Evolutionary conservation across 2,888 invertebrate species (phyloP), one percentile per base, ranked within the genome.

Genomic region (Lasius platythorax): DNA sequence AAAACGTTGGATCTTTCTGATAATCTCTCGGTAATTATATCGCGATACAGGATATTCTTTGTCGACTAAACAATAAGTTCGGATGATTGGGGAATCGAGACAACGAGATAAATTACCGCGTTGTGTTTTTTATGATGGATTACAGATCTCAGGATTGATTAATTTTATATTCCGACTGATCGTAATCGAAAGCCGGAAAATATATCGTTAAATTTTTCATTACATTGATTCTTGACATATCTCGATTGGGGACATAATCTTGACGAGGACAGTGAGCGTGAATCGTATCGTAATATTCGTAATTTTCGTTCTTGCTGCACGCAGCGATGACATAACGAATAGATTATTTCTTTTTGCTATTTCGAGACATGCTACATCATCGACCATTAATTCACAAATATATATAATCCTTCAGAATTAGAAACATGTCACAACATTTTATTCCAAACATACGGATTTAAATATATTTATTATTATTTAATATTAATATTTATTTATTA

Each of bases 341-440:
- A 18, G 53, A 28, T 78, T 78, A 56, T 68, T 78, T 56, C 23
- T 78, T 78, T 78, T 56, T n/a, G 56, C 30, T 43, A 78, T 68
- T 76, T 58, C 56, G n/a, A 68, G 53, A 8, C 40, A 11, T 15
- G n/a, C 53, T n/a, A 28, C 56, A 67, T 78, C 63, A 75, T 63
- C 78, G 53, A 56, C 40, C 9, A 56, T 56, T 56, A 43, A 67
- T 67, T 18, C 28, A 12, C 67, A 28, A 78, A 56, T 43, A 15
- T 68, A 37, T 0, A 40, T 53, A n/a, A 56, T 43, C 53, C n/a
- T 18, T 15, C 37, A 28, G 8, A 33, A 33, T 68, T n/a, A 12
- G 56, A 78, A 78, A 68, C 53, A 5, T 11, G 12, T 66, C 46
- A 23, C 18, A 56, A 28, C n/a, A 43, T 30, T 23, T 64, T 63